phyloP scores from a whole-genome alignment of 2,888 invertebrate species.

The Eupithecia centaureata region DNA sequence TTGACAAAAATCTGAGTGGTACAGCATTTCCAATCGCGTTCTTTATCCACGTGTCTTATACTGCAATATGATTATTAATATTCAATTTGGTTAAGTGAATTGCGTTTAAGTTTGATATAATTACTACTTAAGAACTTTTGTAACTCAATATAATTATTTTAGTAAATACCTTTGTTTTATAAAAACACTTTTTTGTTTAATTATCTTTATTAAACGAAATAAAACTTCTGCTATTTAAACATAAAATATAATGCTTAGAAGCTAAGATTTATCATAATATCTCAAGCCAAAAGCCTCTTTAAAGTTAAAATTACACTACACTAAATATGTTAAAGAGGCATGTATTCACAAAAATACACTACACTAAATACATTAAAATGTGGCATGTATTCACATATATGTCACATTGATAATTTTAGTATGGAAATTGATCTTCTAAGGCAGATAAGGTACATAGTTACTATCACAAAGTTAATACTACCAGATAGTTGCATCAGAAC shows the following conservation, averaged over 20 bases:
- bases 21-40: background rate
- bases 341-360: background rate
- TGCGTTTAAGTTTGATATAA: slow-evolving; percentile 48
- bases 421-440: slow-evolving; percentile 1
- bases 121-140: slow-evolving; percentile 50
- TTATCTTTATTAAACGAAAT: slow-evolving; percentile 17
- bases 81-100: slow-evolving; percentile 39
- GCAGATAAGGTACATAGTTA: slow-evolving; percentile 18
- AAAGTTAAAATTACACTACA: background rate
- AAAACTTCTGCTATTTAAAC: background rate
- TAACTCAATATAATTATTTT: slow-evolving; percentile 53
- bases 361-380: background rate
- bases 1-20: background rate
- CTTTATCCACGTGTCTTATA: background rate
- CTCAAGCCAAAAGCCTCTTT: background rate
- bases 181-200: slow-evolving; percentile 10
- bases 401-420: background rate
- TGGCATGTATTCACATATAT: background rate
- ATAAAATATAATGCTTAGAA: background rate
- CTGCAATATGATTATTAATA: slow-evolving; percentile 17
- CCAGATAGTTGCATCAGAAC: background rate
- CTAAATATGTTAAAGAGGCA: background rate
- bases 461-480: slow-evolving; percentile 15
- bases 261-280: background rate
- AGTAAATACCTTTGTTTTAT: slow-evolving; percentile 34